Conservation (phyloP, 2,113 vertebrate genomes). For the Dryoscopus gambensis region DNA sequence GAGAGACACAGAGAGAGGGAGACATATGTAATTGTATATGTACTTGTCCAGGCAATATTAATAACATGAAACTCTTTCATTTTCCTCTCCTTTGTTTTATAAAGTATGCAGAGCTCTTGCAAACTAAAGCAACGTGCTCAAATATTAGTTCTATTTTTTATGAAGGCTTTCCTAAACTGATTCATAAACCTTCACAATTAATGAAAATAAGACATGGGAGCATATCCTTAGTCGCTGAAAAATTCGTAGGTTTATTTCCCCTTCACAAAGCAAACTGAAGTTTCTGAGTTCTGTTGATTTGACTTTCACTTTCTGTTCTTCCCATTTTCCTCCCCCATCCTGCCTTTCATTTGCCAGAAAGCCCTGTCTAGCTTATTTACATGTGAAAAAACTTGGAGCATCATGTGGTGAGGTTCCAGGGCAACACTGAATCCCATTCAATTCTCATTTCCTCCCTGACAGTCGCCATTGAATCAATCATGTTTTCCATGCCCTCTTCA, state of each 20-base stretch:
- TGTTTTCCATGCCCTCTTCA: slow-evolving; percentile 78
- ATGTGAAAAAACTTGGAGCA: slow-evolving; percentile 88
- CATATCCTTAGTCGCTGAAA: not conserved
- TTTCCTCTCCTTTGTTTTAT: not conserved
- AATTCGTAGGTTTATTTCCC: not conserved
- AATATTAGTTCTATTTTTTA: not conserved
- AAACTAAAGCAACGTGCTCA: not conserved
- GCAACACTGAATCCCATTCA: slow-evolving; percentile 86
- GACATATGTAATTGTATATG: not conserved
- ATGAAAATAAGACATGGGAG: not conserved
- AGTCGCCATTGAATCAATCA: slow-evolving; percentile 86
- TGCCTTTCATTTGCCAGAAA: slow-evolving; percentile 75
- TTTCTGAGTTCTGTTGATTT: not conserved
- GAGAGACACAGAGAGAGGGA: not conserved
- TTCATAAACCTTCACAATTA: not conserved
- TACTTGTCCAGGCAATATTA: not conserved
- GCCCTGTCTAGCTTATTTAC: slow-evolving; percentile 86
- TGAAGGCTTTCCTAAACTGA: not conserved
- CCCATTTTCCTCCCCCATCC: slow-evolving; percentile 43
- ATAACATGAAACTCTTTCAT: not conserved
- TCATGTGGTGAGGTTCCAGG: slow-evolving; percentile 81
- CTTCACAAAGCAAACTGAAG: not conserved
- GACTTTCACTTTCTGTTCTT: slow-evolving; percentile 53
- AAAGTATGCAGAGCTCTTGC: not conserved
- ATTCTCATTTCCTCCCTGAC: slow-evolving; percentile 87